Evolutionary conservation across 2,797 vertebrate genomes (phyloP).

Genomic region (Danio tinwini): DNA sequence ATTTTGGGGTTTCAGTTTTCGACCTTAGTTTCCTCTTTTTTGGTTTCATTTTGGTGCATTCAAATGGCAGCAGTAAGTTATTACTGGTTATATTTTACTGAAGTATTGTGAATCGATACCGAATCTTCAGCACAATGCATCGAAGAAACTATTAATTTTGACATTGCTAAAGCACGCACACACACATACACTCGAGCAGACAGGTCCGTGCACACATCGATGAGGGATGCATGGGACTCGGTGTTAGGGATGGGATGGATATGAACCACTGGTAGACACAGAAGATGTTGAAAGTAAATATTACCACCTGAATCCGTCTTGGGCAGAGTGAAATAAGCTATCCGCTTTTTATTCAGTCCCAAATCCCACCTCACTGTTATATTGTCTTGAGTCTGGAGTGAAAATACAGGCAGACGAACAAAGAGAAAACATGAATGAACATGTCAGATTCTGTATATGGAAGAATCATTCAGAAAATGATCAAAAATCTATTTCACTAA

Average conservation of each 20-base stretch:
- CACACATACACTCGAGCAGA: constrained; percentile 23
- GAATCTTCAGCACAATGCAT: too few relatives aligned
- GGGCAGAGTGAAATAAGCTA: constrained; percentile 98
- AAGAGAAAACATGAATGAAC: not conserved
- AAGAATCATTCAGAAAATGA: not conserved
- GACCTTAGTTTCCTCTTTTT: too few relatives aligned
- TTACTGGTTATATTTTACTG: too few relatives aligned
- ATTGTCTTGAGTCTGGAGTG: constrained; percentile 95
- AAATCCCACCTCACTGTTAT: constrained; percentile 99
- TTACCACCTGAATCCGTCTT: constrained; percentile 96
- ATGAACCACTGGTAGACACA: constrained; percentile 72
- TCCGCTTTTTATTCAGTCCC: constrained; percentile 99
- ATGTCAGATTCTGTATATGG: not conserved
- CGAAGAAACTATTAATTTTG: too few relatives aligned
- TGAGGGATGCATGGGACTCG: constrained; percentile 66
- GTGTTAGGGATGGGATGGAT: constrained; percentile 61
- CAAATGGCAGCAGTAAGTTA: too few relatives aligned
- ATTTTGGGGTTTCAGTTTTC: too few relatives aligned
- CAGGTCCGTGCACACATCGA: constrained; percentile 66
- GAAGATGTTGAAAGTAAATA: constrained; percentile 65
- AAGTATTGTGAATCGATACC: too few relatives aligned
- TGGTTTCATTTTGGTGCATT: too few relatives aligned
- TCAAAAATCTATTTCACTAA: not conserved
- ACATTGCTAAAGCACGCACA: not conserved
- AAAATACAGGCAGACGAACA: not conserved